Conservation (phyloP, 2,113 vertebrate genomes). For the Notothenia coriiceps region DNA sequence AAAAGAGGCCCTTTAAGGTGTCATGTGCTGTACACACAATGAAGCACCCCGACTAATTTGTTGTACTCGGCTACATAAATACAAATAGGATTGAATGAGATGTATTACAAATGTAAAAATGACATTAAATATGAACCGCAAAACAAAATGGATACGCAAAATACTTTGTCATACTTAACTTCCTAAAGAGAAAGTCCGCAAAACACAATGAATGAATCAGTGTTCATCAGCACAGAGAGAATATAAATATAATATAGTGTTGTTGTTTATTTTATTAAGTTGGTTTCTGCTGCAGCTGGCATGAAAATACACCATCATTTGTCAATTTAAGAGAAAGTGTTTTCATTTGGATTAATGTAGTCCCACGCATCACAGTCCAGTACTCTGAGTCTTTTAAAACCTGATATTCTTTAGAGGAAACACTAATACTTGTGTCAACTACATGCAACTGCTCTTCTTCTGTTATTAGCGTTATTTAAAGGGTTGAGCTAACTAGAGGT, state of each 20-base stretch:
- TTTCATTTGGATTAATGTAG: conserved; percentile 16
- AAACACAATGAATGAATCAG: conserved; percentile 5
- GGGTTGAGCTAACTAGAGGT: not conserved
- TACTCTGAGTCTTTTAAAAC: no score
- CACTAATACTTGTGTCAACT: no score
- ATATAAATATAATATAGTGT: not conserved
- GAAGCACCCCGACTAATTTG: no score
- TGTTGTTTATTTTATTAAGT: not conserved
- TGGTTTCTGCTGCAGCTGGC: conserved; percentile 16
- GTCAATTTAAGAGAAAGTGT: conserved; percentile 9
- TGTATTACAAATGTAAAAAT: not conserved
- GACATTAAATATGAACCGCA: not conserved
- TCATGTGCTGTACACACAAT: no score
- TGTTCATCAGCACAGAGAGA: conserved; percentile 13
- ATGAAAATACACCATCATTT: conserved; percentile 12
- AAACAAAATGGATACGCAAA: not conserved
- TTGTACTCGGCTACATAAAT: no score
- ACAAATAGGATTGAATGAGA: no score
- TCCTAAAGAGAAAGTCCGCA: conserved; percentile 3
- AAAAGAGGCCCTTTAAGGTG: no score
- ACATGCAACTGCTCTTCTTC: not conserved
- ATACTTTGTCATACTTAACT: not conserved
- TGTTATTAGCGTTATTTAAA: not conserved
- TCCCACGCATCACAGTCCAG: not conserved
- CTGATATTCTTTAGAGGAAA: no score